Evolutionary conservation across 30 jellyfish, hydroid and myxozoan species (phyloP).

Genomic region (Aurelia sp.): DNA sequence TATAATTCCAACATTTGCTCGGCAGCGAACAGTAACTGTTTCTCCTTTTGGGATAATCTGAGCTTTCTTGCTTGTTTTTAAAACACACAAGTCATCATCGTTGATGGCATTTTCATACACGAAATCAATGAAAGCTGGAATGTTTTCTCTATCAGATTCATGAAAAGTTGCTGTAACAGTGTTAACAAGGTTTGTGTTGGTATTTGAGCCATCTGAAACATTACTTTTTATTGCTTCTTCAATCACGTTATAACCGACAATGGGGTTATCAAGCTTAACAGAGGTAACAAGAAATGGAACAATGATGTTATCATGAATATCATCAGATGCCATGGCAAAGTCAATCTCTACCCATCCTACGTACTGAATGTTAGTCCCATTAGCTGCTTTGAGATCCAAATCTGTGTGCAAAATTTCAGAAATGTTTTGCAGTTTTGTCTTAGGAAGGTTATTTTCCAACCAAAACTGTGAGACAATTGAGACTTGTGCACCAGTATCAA

Average conservation of each 20-base stretch:
- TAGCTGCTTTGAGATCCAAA: slow-evolving; percentile 28
- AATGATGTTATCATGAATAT: no score
- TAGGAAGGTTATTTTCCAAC: slow-evolving; percentile 11
- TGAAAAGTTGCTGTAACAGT: slow-evolving; percentile 14
- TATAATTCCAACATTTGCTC: slow-evolving; percentile 7
- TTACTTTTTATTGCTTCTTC: no score
- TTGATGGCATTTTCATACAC: slow-evolving; percentile 28
- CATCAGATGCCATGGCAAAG: no score
- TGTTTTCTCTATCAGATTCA: slow-evolving; percentile 7
- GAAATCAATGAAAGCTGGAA: slow-evolving; percentile 26
- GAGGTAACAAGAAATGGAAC: no score
- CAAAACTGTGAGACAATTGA: slow-evolving; percentile 28
- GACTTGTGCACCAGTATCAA: slow-evolving; percentile 56
- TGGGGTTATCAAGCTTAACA: neutral
- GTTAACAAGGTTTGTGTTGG: neutral
- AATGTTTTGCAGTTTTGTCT: slow-evolving; percentile 25
- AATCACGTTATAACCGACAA: neutral
- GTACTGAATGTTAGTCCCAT: slow-evolving; percentile 42
- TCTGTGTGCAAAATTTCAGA: slow-evolving; percentile 16
- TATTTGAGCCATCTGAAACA: neutral
- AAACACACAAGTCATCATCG: slow-evolving; percentile 32
- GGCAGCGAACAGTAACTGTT: slow-evolving; percentile 7
- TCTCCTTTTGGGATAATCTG: slow-evolving; percentile 22
- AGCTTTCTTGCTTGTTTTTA: slow-evolving; percentile 17
- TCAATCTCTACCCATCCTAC: neutral